Percentiles rank a stretch among this genome's conserved stretches.
phyloP scores from a whole-genome alignment of 2,888 invertebrate species.

The Noctua comes region DNA sequence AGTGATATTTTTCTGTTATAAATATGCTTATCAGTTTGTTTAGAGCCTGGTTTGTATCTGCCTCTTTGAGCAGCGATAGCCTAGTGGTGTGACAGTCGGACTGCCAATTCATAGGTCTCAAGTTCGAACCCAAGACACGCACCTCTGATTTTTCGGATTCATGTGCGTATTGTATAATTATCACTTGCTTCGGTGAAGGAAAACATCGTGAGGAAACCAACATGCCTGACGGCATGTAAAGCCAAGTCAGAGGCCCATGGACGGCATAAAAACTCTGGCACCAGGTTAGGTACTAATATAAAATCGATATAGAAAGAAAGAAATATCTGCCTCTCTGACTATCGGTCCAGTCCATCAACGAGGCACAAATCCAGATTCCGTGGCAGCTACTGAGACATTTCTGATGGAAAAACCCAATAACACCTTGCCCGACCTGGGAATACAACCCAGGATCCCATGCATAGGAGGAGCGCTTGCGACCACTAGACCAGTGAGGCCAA shows the following conservation, averaged over 20 bases:
- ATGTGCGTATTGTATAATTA: too few relatives aligned
- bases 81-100: too few relatives aligned
- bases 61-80: not conserved
- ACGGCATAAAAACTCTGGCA: too few relatives aligned
- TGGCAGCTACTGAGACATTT: not conserved
- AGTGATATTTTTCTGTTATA: slow-evolving; percentile 19
- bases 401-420: not conserved
- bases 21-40: not conserved
- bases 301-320: too few relatives aligned
- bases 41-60: not conserved
- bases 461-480: not conserved
- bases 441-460: not conserved
- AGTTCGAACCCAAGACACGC: too few relatives aligned
- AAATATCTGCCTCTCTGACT: not conserved
- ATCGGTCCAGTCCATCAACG: not conserved
- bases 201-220: too few relatives aligned
- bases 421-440: not conserved
- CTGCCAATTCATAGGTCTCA: too few relatives aligned
- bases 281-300: too few relatives aligned
- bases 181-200: too few relatives aligned
- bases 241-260: too few relatives aligned
- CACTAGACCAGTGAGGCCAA: not conserved
- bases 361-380: not conserved
- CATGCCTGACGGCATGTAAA: too few relatives aligned
- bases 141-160: too few relatives aligned